Conservation (phyloP, 2,797 vertebrate genomes). For the Myotis findleyi region DNA sequence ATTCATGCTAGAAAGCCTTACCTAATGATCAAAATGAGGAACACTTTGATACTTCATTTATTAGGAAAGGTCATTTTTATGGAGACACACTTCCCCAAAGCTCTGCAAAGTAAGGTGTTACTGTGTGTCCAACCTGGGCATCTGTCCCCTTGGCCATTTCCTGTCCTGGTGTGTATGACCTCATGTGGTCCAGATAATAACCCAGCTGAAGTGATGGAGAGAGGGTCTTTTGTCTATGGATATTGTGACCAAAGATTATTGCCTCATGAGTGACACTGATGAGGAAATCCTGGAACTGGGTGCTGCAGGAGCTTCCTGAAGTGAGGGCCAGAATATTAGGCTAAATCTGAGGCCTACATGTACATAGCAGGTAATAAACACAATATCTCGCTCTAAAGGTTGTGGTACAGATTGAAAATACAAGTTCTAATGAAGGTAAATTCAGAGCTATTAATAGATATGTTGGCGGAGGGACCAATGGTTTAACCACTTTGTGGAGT, state of each 20-base stretch:
- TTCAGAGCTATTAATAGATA: background rate
- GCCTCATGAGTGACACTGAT: background rate
- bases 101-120: background rate
- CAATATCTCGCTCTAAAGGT: background rate
- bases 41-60: background rate
- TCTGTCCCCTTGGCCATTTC: background rate
- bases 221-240: background rate
- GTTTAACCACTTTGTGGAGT: background rate
- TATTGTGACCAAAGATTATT: background rate
- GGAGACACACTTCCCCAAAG: background rate
- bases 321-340: background rate
- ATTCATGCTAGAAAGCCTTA: background rate
- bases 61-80: conserved; percentile 1
- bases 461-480: background rate
- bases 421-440: background rate
- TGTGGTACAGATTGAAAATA: background rate
- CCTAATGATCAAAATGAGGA: background rate
- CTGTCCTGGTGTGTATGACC: background rate
- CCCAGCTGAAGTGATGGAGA: background rate
- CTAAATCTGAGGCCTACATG: background rate
- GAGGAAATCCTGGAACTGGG: background rate
- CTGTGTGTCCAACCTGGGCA: background rate
- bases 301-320: background rate
- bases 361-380: background rate
- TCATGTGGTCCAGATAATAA: background rate